Evolutionary conservation across 2,888 invertebrate genomes (phyloP), one percentile per base, ranked within the genome.

Genomic region (Operophtera brumata): DNA sequence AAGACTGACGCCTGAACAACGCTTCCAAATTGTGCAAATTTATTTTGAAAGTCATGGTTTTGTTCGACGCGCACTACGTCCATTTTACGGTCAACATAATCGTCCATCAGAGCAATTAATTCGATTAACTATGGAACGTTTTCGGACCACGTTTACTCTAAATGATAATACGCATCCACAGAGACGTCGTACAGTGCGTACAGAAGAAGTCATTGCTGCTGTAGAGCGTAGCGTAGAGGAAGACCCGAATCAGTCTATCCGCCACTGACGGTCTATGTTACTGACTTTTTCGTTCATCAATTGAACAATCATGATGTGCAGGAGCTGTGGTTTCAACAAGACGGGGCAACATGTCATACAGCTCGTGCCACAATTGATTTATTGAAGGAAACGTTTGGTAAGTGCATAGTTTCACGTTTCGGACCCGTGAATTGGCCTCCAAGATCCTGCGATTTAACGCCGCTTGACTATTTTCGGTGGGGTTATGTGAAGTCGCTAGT

Each of bases 291-390:
- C 12, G 39, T 64, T 52, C 61, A 56, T 54, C 10, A 70, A 62
- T 65, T 71, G 55, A 54, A 61, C 14, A 51, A 46, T 37, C 12
- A 39, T 59, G 52, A 65, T 66, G 54, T 67, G 36, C 43, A 43
- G 14, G 42, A 66, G 26, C 6, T 65, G 53, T 67, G 60, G 62
- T 66, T 63, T 40, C 60, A 67, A 62, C 71, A 69, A 56, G 69
- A 70, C 57, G 66, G 65, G 32, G 71, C 70, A 26, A 70, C 66
- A 54, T 65, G 61, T 32, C 65, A 71, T 60, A 70, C 68, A 68
- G 66, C 67, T 39, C 59, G 60, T 34, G 69, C 32, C 42, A 69
- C 66, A 64, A 69, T 71, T 11, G 58, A 64, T 56, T 64, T 70
- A 60, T 53, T 71, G 57, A 54, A 59, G 28, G 60, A 28, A 37